Percentiles rank a stretch among this genome's conserved stretches.
These are phyloP conservation scores for Pyrochroa serraticornis DNA, from an alignment of 2,888 invertebrate species.

Conservation along the genomic window DNA sequence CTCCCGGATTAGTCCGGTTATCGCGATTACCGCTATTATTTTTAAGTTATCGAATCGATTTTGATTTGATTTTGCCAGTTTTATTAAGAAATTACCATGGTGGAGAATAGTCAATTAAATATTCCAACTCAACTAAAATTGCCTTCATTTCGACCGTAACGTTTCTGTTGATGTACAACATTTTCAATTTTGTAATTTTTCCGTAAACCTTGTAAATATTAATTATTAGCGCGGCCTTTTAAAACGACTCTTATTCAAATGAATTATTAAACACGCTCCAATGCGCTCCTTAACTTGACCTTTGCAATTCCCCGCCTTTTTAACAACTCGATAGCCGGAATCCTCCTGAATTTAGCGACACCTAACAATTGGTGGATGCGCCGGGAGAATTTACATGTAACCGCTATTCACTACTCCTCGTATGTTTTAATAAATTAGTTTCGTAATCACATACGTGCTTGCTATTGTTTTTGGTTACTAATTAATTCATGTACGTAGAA, in stretches of 20 bases:
- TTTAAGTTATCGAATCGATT: constrained; percentile 5
- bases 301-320: constrained; percentile 8
- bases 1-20: no score
- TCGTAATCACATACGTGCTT: no score
- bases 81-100: constrained; percentile 17
- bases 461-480: no score
- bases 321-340: constrained; percentile 9
- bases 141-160: constrained; percentile 1
- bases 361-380: no score
- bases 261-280: constrained; percentile 10
- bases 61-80: constrained; percentile 13
- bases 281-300: constrained; percentile 6
- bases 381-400: no score
- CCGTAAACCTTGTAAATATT: constrained; percentile 13
- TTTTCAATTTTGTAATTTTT: constrained; percentile 9
- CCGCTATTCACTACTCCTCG: no score
- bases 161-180: neutral
- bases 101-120: constrained; percentile 19
- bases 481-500: no score
- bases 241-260: constrained; percentile 6
- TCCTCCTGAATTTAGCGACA: no score
- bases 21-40: neutral
- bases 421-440: no score
- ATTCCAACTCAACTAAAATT: constrained; percentile 10
- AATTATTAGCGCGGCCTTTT: constrained; percentile 9